Percentiles rank a stretch among this genome's conserved stretches.
phyloP scores from a whole-genome alignment of 2,888 invertebrate genomes.

The Andrena chrysosceles region DNA sequence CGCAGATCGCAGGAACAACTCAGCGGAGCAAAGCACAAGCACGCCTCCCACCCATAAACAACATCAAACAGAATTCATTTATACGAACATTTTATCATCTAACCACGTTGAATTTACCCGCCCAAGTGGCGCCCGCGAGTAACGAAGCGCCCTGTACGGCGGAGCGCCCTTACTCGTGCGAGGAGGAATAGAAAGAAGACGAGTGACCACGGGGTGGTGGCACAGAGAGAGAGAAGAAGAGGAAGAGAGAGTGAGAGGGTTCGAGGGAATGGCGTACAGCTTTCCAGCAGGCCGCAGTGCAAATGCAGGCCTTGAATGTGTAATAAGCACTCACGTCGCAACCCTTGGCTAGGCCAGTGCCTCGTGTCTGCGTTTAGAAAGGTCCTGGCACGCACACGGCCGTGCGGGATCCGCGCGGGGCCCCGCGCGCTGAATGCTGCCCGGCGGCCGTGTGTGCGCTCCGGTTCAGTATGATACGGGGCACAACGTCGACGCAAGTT shows the following conservation, averaged over 20 bases:
- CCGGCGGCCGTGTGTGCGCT: slow-evolving; percentile 9
- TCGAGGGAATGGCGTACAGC: slow-evolving; percentile 48
- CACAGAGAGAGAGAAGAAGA: neutral
- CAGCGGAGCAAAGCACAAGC: too few relatives aligned
- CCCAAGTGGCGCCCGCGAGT: neutral
- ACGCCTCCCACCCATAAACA: too few relatives aligned
- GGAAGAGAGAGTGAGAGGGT: neutral
- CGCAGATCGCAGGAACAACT: too few relatives aligned
- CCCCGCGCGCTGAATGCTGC: slow-evolving; percentile 38
- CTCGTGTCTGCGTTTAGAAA: slow-evolving; percentile 77
- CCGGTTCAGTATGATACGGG: slow-evolving; percentile 56
- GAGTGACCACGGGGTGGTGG: slow-evolving; percentile 35
- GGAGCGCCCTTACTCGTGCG: slow-evolving; percentile 56
- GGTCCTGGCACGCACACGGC: slow-evolving; percentile 68
- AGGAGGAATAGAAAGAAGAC: slow-evolving; percentile 60
- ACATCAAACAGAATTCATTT: neutral
- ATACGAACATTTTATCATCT: slow-evolving; percentile 2
- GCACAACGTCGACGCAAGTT: slow-evolving; percentile 67
- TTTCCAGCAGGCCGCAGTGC: slow-evolving; percentile 67
- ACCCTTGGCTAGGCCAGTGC: slow-evolving; percentile 69
- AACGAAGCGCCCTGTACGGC: slow-evolving; percentile 59
- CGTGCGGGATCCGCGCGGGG: slow-evolving; percentile 2
- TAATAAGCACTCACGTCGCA: slow-evolving; percentile 80
- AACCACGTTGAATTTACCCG: neutral
- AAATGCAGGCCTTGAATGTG: slow-evolving; percentile 80